Conservation (phyloP, 2,888 invertebrate genomes). For the Camptogramma bilineatum region DNA sequence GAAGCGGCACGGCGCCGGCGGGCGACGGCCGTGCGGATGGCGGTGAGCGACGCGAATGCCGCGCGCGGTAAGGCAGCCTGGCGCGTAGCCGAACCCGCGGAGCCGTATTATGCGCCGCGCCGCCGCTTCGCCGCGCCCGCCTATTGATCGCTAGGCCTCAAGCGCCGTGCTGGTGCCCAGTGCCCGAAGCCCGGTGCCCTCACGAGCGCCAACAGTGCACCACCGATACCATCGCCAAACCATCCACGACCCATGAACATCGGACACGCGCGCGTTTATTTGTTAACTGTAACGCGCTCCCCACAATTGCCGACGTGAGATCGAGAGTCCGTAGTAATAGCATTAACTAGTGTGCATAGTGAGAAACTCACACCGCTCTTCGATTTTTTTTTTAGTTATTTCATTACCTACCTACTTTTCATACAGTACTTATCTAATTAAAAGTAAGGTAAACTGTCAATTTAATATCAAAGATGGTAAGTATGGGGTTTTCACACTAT, state of each 20-base stretch:
- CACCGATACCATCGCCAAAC: conserved; percentile 15
- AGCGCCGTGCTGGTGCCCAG: conserved; percentile 58
- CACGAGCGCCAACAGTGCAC: conserved; percentile 11
- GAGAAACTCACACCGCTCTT: neutral
- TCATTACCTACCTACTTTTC: neutral
- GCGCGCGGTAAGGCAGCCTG: conserved; percentile 4
- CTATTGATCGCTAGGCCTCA: conserved; percentile 68
- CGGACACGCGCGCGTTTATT: conserved; percentile 12
- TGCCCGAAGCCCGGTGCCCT: conserved; percentile 37
- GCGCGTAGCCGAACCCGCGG: conserved; percentile 11
- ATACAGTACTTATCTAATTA: too few relatives aligned
- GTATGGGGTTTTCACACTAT: too few relatives aligned
- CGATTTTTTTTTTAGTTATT: neutral
- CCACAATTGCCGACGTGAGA: neutral
- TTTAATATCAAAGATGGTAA: too few relatives aligned
- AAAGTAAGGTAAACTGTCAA: too few relatives aligned
- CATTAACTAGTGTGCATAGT: neutral
- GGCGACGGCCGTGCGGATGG: conserved; percentile 49
- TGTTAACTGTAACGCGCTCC: neutral
- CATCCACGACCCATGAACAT: conserved; percentile 23
- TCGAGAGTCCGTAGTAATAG: conserved; percentile 10
- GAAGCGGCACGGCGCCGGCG: conserved; percentile 32
- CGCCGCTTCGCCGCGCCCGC: conserved; percentile 73
- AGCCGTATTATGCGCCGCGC: conserved; percentile 48
- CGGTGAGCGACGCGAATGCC: conserved; percentile 45